A percentile compares a stretch with the other conserved stretches of the same genome.
These are phyloP conservation scores for Odontomachus brunneus DNA, from an alignment of 1,140 invertebrate genomes.

Conservation along the genomic window DNA sequence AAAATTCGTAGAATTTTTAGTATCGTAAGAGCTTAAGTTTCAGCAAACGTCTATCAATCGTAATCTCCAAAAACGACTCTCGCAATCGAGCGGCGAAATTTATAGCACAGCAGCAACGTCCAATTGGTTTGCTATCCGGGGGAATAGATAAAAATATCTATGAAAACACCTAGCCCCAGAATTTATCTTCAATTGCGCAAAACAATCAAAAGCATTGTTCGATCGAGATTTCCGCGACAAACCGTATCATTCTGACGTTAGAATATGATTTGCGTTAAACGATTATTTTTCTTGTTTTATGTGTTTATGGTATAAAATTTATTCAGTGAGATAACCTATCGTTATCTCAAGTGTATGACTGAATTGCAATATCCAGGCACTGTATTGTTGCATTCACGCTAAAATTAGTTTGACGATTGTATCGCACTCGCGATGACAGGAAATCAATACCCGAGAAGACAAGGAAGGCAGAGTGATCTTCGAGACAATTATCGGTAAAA, in stretches of 20 bases:
- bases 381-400: neutral
- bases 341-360: constrained; percentile 31
- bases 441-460: too few species aligned
- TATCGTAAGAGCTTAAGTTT: constrained; percentile 44
- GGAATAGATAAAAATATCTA: constrained; percentile 58
- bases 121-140: constrained; percentile 38
- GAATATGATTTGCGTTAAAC: neutral
- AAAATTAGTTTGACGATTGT: too few species aligned
- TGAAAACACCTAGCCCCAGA: constrained; percentile 2
- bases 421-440: too few species aligned
- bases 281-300: constrained; percentile 23
- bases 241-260: neutral
- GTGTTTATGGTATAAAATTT: constrained; percentile 30
- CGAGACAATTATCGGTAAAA: too few species aligned
- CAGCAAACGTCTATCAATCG: constrained; percentile 48
- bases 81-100: constrained; percentile 40
- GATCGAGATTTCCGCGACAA: constrained; percentile 37
- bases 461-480: too few species aligned
- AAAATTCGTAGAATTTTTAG: constrained; percentile 42
- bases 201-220: constrained; percentile 50
- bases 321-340: neutral
- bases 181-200: constrained; percentile 51
- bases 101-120: constrained; percentile 35
- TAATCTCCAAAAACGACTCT: constrained; percentile 29
- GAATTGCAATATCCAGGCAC: constrained; percentile 26